These are phyloP conservation scores for Agrenia bidenticulata DNA, from an alignment of 2,888 invertebrate genomes.

Conservation along the genomic window DNA sequence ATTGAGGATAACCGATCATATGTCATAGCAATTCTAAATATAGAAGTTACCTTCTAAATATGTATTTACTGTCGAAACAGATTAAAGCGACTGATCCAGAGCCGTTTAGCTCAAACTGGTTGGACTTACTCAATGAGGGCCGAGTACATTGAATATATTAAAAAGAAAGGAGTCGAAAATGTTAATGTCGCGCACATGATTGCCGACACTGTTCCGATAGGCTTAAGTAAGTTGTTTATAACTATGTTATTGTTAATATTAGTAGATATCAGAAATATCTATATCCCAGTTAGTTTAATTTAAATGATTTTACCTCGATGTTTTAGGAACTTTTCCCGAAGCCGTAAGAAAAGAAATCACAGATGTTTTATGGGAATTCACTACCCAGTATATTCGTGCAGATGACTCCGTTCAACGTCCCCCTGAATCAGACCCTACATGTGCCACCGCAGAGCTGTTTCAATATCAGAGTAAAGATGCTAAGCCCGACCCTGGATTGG, in stretches of 20 bases:
- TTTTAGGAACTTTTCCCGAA: slow-evolving; percentile 32
- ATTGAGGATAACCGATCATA: background rate
- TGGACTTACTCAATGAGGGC: slow-evolving; percentile 38
- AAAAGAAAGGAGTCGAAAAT: slow-evolving; percentile 33
- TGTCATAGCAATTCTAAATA: no score
- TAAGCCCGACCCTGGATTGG: slow-evolving; percentile 43
- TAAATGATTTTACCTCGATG: background rate
- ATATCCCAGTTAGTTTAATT: background rate
- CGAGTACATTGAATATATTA: slow-evolving; percentile 41
- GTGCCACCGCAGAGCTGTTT: slow-evolving; percentile 14
- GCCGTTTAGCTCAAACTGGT: slow-evolving; percentile 31
- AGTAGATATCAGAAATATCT: no score
- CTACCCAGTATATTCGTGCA: slow-evolving; percentile 31
- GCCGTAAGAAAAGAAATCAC: slow-evolving; percentile 33
- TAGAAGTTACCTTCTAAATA: no score
- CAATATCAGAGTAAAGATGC: slow-evolving; percentile 42
- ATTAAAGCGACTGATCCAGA: slow-evolving; percentile 32
- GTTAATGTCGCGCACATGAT: slow-evolving; percentile 48
- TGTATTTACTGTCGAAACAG: no score
- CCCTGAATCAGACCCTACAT: slow-evolving; percentile 22
- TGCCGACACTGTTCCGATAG: slow-evolving; percentile 35
- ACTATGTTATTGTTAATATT: background rate
- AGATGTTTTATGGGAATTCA: slow-evolving; percentile 32
- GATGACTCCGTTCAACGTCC: slow-evolving; percentile 32
- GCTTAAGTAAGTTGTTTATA: slow-evolving; percentile 31